phyloP scores from a whole-genome alignment of 2,797 vertebrate species.

The Adelosebastes latens region DNA sequence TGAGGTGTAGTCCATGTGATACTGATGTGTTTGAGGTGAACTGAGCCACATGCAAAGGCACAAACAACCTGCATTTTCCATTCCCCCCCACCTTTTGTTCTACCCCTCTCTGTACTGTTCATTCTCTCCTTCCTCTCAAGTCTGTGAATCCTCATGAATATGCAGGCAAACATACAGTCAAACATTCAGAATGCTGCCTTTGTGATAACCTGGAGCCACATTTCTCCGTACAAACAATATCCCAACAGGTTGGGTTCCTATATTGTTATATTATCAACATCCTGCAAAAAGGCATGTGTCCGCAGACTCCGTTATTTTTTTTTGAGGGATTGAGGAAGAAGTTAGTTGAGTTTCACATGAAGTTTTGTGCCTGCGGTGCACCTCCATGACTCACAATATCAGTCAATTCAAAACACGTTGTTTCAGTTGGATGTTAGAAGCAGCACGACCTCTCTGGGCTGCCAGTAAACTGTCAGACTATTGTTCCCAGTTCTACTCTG shows the following conservation, averaged over 20 bases:
- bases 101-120: slow-evolving; percentile 8
- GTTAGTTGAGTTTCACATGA: background rate
- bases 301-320: background rate
- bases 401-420: background rate
- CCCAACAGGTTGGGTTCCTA: slow-evolving; percentile 1
- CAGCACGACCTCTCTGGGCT: background rate
- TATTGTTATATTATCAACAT: slow-evolving; percentile 21
- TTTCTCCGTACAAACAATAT: slow-evolving; percentile 51
- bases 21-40: slow-evolving; percentile 38
- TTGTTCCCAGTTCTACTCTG: background rate
- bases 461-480: background rate
- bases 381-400: background rate
- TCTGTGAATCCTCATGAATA: slow-evolving; percentile 36
- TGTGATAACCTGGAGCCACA: slow-evolving; percentile 58
- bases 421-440: background rate
- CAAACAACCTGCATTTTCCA: slow-evolving; percentile 30
- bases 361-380: background rate
- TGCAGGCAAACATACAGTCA: slow-evolving; percentile 15
- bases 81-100: slow-evolving; percentile 11
- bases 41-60: slow-evolving; percentile 20
- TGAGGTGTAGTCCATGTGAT: slow-evolving; percentile 22
- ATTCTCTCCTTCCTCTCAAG: slow-evolving; percentile 27
- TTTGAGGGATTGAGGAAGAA: background rate
- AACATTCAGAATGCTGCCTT: slow-evolving; percentile 48
- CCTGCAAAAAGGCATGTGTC: slow-evolving; percentile 30